These are phyloP conservation scores for Lepilemur ruficaudatus DNA, from an alignment of 2,797 vertebrate genomes.

Conservation along the genomic window DNA sequence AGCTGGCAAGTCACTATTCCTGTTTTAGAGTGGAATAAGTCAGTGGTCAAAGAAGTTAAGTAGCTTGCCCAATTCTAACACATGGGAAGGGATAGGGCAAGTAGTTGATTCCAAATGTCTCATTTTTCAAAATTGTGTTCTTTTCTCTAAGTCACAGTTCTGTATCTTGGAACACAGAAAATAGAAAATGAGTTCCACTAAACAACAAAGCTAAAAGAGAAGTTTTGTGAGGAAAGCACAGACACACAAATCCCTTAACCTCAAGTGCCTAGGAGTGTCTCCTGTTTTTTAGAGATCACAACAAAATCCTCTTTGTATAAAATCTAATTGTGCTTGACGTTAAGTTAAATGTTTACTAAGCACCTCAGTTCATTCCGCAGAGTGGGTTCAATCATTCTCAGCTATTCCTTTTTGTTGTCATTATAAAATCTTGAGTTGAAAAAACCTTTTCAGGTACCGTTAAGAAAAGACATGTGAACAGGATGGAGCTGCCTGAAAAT, in stretches of 20 bases:
- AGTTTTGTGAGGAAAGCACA: not conserved
- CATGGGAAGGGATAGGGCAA: not conserved
- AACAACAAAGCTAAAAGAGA: not conserved
- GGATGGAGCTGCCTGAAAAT: not conserved
- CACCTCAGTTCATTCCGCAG: not conserved
- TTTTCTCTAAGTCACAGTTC: not conserved
- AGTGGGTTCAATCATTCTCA: slow-evolving; percentile 23
- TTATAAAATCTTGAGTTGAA: slow-evolving; percentile 24
- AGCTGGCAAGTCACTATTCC: not conserved
- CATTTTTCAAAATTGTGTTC: not conserved
- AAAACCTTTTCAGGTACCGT: not conserved
- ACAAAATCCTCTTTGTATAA: slow-evolving; percentile 34
- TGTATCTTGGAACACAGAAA: not conserved
- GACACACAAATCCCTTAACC: not conserved
- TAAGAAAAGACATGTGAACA: slow-evolving; percentile 31
- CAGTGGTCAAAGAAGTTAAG: not conserved
- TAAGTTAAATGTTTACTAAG: slow-evolving; percentile 48
- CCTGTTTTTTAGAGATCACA: not conserved
- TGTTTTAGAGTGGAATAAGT: not conserved
- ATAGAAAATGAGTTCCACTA: not conserved
- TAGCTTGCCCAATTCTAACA: not conserved
- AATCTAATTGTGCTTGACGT: not conserved
- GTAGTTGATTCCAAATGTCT: not conserved
- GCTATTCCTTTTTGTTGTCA: not conserved
- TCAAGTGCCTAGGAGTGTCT: not conserved